These are phyloP conservation scores for Stercorarius parasiticus DNA, from an alignment of 2,113 vertebrate genomes.

Conservation along the genomic window DNA sequence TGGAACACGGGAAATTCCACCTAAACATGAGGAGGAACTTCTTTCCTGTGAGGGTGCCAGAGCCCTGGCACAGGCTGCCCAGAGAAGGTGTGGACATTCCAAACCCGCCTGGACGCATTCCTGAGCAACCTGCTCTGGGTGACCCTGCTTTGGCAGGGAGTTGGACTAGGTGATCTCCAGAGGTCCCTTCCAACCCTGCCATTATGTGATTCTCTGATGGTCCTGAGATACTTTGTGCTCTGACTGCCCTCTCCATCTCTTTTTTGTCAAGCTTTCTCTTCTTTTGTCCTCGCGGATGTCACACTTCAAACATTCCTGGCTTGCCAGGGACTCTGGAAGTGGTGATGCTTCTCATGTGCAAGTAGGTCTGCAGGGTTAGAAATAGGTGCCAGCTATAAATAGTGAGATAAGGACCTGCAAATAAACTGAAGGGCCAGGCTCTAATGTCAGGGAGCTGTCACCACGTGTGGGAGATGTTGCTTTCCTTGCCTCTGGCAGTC, in stretches of 20 bases:
- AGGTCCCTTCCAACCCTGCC: background rate
- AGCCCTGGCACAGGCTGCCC: background rate
- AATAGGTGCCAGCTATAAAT: background rate
- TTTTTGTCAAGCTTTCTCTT: background rate
- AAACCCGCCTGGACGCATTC: background rate
- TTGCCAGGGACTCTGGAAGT: background rate
- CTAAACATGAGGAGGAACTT: background rate
- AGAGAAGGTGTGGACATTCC: background rate
- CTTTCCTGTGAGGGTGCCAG: background rate
- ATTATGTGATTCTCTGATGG: background rate
- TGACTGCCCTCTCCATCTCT: background rate
- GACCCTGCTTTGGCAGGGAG: background rate
- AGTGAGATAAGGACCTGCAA: background rate
- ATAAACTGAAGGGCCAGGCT: background rate
- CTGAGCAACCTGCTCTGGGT: background rate
- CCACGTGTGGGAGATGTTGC: background rate
- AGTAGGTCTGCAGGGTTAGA: background rate
- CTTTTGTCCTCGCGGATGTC: background rate
- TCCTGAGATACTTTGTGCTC: background rate
- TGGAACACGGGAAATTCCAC: background rate
- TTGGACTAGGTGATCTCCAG: background rate
- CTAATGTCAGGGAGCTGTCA: background rate
- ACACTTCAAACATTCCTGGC: background rate
- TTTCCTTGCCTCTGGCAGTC: background rate
- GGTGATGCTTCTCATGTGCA: rapidly evolving